Percentiles rank a stretch among this genome's conserved stretches.
These are phyloP conservation scores for Megaustenia siamemsis DNA, from an alignment of 2,888 invertebrate species.

Conservation along the genomic window DNA sequence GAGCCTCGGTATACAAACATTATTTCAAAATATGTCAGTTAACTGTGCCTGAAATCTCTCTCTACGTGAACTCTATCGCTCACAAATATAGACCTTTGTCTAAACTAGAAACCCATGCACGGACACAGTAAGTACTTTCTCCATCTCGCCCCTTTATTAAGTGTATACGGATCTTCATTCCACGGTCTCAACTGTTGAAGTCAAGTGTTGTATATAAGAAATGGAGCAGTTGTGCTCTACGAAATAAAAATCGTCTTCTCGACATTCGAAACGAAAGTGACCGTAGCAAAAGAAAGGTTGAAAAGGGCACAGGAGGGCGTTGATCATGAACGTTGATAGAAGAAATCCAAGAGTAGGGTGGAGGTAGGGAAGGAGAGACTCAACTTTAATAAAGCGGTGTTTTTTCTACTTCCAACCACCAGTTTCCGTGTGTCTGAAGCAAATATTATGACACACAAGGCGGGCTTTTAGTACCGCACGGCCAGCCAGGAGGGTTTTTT, in stretches of 20 bases:
- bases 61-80: too few relatives aligned
- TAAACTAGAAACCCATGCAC: slow-evolving; percentile 17
- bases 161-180: not conserved
- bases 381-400: slow-evolving; percentile 3
- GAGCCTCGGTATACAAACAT: too few relatives aligned
- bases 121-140: not conserved
- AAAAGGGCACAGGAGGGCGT: too few relatives aligned
- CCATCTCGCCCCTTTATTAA: not conserved
- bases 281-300: not conserved
- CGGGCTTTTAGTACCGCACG: slow-evolving; percentile 23
- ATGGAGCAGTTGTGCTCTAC: not conserved
- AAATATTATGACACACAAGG: slow-evolving; percentile 27
- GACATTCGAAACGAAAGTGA: not conserved
- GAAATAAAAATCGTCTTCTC: not conserved
- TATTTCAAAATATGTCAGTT: too few relatives aligned
- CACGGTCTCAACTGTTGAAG: not conserved
- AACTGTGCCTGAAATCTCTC: too few relatives aligned
- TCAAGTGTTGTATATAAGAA: not conserved
- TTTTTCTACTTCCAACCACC: not conserved
- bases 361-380: too few relatives aligned
- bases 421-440: slow-evolving; percentile 1
- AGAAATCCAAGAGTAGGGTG: not conserved
- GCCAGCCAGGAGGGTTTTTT: not conserved
- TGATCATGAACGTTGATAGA: not conserved
- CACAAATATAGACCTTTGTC: slow-evolving; percentile 9